Base-by-base conservation (phyloP, 2,888 invertebrate genomes). In the Drosophila monieri region DNA sequence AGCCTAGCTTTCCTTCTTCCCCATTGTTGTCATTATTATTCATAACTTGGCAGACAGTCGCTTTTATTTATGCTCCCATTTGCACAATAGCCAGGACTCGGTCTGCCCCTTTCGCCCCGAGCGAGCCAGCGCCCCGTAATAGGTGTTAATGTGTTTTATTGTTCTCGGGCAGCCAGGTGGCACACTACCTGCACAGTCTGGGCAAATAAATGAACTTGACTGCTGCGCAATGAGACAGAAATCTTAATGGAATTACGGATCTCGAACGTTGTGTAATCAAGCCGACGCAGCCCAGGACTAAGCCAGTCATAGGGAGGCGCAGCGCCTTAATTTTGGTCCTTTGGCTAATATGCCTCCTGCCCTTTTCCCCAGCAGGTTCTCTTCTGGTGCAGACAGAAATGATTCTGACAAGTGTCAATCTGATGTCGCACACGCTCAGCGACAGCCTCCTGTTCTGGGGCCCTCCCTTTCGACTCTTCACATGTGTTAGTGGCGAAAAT, bases 91-190 rank as follows among this genome's bases (percentile, higher is more conserved):
- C 73, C 76, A 52, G 75, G 72, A 77, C 74, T 71, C 67, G 69
- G 61, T 55, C 52, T 32, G 43, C 32, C 55, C 30, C 43, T 25
- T 30, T 47, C 39, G 15, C 51, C 44, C 43, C 46, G 25, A 21
- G 27, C 44, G 57, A 51, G 53, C 48, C 18, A 18, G 18, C 18
- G 18, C 18, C 18, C 18, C 18, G 18, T 84, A 85, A 87, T 81
- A 81, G 84, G 88, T 87, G 84, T 79, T 84, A 84, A 84, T 87
- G 85, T 76, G 73, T 70, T 78, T 65, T 74, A 76, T 80, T 80
- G 76, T 71, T 55, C 62, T 62, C 51, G 52, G 47, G 44, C 60
- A 64, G 52, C 47, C 56, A 73, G 62, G 59, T 61, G 71, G 49
- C 57, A 49, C 54, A 70, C 55, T 49, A 8, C 44, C 41, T 47